Conservation (phyloP, 2,888 invertebrate genomes). For the Eucriotettix oculatus region DNA sequence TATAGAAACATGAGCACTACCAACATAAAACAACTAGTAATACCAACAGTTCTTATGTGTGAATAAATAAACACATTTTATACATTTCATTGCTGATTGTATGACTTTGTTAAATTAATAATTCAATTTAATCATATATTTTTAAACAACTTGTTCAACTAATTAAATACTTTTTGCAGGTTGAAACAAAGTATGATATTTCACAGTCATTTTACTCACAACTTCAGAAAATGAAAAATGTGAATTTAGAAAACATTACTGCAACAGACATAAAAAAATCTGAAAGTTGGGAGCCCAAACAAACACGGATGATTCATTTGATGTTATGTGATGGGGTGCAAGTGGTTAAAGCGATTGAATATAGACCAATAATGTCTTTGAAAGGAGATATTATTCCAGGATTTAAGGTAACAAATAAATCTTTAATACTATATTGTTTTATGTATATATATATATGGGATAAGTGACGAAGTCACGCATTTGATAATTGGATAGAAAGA, state of each 20-base stretch:
- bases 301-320: slow-evolving; percentile 49
- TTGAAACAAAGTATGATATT: slow-evolving; percentile 27
- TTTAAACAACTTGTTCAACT: too few relatives aligned
- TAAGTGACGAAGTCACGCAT: too few relatives aligned
- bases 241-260: slow-evolving; percentile 21
- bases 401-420: slow-evolving; percentile 14
- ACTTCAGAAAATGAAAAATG: slow-evolving; percentile 37
- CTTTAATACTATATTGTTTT: too few relatives aligned
- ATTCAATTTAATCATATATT: neutral
- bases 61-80: too few relatives aligned
- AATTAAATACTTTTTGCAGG: slow-evolving; percentile 16
- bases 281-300: slow-evolving; percentile 35
- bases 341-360: slow-evolving; percentile 50
- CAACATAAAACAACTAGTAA: too few relatives aligned
- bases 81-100: too few relatives aligned
- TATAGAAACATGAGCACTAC: too few relatives aligned
- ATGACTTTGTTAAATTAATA: neutral
- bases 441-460: too few relatives aligned
- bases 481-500: too few relatives aligned
- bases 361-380: slow-evolving; percentile 14
- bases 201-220: slow-evolving; percentile 37
- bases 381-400: slow-evolving; percentile 17
- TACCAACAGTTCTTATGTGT: too few relatives aligned
- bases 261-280: slow-evolving; percentile 27
- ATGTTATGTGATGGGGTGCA: slow-evolving; percentile 59